Evolutionary conservation across 2,888 invertebrate species (phyloP).

Genomic region (Lasius fuliginosus): DNA sequence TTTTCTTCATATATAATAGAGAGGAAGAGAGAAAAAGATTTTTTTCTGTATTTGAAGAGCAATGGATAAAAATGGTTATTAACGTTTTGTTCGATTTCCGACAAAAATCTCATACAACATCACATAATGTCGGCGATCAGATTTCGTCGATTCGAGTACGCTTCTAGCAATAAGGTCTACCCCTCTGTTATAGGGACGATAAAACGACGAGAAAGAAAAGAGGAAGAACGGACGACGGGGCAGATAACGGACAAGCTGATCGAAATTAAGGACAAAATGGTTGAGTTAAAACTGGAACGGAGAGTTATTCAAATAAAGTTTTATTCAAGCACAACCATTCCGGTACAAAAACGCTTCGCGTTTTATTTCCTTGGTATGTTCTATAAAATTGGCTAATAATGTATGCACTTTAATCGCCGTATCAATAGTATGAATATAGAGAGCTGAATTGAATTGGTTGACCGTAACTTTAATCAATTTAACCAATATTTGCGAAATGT

Average conservation of each 20-base stretch:
- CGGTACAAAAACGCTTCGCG: slow-evolving; percentile 49
- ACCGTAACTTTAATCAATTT: slow-evolving; percentile 53
- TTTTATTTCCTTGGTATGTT: slow-evolving; percentile 54
- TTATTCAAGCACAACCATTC: slow-evolving; percentile 50
- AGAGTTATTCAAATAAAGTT: slow-evolving; percentile 57
- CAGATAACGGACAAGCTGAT: slow-evolving; percentile 58
- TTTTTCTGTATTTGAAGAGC: background rate
- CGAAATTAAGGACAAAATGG: slow-evolving; percentile 63
- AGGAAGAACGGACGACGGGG: slow-evolving; percentile 31
- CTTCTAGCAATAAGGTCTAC: slow-evolving; percentile 48
- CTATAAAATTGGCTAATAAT: slow-evolving; percentile 58
- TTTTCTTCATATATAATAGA: slow-evolving; percentile 8
- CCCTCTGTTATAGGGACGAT: slow-evolving; percentile 36
- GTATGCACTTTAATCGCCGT: slow-evolving; percentile 56
- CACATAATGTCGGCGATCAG: slow-evolving; percentile 46
- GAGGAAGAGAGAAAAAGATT: background rate
- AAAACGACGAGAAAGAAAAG: slow-evolving; percentile 50
- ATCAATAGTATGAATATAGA: slow-evolving; percentile 51
- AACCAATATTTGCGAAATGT: slow-evolving; percentile 54
- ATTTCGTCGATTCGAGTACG: slow-evolving; percentile 51
- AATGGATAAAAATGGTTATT: slow-evolving; percentile 15
- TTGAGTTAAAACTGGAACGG: slow-evolving; percentile 50
- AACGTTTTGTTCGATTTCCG: slow-evolving; percentile 34
- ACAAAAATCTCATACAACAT: slow-evolving; percentile 37
- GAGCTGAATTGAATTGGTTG: slow-evolving; percentile 51